These are phyloP conservation scores for Saturnia pavonia DNA, from an alignment of 2,888 invertebrate genomes.

Conservation along the genomic window DNA sequence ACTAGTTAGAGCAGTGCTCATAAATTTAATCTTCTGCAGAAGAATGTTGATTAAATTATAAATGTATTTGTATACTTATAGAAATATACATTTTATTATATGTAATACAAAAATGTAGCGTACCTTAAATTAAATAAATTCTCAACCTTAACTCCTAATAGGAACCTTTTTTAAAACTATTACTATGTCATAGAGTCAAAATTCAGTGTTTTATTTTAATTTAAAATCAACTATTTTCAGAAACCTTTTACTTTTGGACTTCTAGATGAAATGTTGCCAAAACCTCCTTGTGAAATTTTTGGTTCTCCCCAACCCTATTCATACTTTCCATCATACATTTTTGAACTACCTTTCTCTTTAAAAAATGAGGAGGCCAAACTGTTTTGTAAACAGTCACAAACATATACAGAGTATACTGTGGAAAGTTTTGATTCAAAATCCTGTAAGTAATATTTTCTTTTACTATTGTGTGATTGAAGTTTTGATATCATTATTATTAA, in stretches of 20 bases:
- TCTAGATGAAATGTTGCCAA: slow-evolving; percentile 72
- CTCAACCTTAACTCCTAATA: too few relatives aligned
- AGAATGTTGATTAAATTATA: neutral
- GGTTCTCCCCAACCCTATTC: slow-evolving; percentile 73
- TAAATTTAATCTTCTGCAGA: neutral
- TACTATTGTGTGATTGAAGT: too few relatives aligned
- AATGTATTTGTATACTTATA: neutral
- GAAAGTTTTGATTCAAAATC: slow-evolving; percentile 68
- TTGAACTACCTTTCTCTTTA: slow-evolving; percentile 70
- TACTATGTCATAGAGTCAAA: neutral
- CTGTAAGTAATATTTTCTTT: slow-evolving; percentile 49
- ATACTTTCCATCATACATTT: slow-evolving; percentile 70
- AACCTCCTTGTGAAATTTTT: slow-evolving; percentile 56
- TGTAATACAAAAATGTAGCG: neutral
- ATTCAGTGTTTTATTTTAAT: neutral
- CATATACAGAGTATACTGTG: slow-evolving; percentile 63
- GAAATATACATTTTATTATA: too few relatives aligned
- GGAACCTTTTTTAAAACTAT: too few relatives aligned
- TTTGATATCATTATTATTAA: too few relatives aligned
- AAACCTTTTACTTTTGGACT: slow-evolving; percentile 74
- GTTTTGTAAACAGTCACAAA: slow-evolving; percentile 47
- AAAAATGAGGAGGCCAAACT: slow-evolving; percentile 42
- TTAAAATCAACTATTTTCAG: slow-evolving; percentile 47
- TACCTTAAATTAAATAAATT: neutral
- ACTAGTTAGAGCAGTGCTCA: neutral